Conservation (phyloP, 2,888 invertebrate species). For the Agrotis exclamationis region DNA sequence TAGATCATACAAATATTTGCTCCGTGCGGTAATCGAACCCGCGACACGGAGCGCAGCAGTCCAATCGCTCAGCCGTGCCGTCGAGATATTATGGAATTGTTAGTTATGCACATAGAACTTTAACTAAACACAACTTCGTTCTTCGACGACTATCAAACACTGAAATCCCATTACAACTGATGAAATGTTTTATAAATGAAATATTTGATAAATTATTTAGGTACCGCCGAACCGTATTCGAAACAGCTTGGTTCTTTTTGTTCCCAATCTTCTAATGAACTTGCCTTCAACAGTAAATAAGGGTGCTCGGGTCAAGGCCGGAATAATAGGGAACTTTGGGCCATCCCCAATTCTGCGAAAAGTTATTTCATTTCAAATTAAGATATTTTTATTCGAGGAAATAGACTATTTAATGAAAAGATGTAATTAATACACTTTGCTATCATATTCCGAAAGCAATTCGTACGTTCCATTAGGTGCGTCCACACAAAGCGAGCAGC, state of each 20-base stretch:
- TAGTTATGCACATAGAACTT: too few relatives aligned
- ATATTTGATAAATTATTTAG: neutral
- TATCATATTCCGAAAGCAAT: neutral
- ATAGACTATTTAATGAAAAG: neutral
- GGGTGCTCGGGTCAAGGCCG: slow-evolving; percentile 44
- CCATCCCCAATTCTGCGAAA: slow-evolving; percentile 24
- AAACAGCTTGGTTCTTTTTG: slow-evolving; percentile 15
- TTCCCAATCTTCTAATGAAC: slow-evolving; percentile 27
- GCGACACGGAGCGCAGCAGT: too few relatives aligned
- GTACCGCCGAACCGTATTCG: neutral
- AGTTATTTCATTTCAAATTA: slow-evolving; percentile 38
- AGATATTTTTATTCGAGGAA: slow-evolving; percentile 2
- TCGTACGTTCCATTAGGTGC: too few relatives aligned
- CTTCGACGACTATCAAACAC: too few relatives aligned
- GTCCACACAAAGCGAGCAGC: too few relatives aligned
- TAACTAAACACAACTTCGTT: too few relatives aligned
- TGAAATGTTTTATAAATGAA: too few relatives aligned
- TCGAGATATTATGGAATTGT: too few relatives aligned
- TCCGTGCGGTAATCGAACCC: too few relatives aligned
- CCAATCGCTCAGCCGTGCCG: too few relatives aligned
- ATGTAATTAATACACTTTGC: too few relatives aligned
- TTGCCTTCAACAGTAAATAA: slow-evolving; percentile 28
- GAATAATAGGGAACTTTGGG: slow-evolving; percentile 20
- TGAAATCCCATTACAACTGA: neutral
- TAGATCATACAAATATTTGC: too few relatives aligned